Evolutionary conservation across 2,888 invertebrate genomes (phyloP).

Genomic region (Stomorhina lunata): DNA sequence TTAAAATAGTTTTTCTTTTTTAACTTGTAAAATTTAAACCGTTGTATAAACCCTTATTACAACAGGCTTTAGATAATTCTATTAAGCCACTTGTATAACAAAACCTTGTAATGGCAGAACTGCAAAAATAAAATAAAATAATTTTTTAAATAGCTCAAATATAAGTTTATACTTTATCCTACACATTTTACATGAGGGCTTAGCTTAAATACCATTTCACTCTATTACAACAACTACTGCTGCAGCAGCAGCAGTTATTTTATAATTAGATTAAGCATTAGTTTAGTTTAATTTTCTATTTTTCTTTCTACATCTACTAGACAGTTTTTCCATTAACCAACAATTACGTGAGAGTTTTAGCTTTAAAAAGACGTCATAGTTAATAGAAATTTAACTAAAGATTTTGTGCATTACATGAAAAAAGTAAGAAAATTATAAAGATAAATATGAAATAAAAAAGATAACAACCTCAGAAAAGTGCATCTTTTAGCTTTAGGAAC

Average conservation of each 20-base stretch:
- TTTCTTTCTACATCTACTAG: not conserved
- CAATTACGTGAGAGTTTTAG: not conserved
- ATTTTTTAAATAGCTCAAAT: not conserved
- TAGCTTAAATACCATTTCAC: no score
- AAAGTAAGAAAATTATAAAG: not conserved
- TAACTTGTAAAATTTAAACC: no score
- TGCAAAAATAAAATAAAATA: not conserved
- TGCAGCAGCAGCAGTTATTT: not conserved
- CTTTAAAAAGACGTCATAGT: not conserved
- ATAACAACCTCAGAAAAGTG: not conserved
- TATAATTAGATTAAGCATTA: conserved; percentile 22
- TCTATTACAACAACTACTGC: no score
- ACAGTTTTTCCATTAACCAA: conserved; percentile 12
- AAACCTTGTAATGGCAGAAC: not conserved
- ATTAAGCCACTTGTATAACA: no score
- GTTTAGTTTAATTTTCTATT: conserved; percentile 12
- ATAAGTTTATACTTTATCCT: not conserved
- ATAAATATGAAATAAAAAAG: not conserved
- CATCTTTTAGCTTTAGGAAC: not conserved
- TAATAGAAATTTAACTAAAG: not conserved
- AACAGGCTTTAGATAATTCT: no score
- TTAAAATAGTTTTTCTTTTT: no score
- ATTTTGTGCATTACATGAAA: not conserved
- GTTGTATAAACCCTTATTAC: no score
- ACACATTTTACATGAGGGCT: conserved; percentile 29